A percentile compares a stretch with the other conserved stretches of the same genome.
Conservation (phyloP, 2,888 invertebrate species). For the Ashinkailepas kermadecensis region DNA sequence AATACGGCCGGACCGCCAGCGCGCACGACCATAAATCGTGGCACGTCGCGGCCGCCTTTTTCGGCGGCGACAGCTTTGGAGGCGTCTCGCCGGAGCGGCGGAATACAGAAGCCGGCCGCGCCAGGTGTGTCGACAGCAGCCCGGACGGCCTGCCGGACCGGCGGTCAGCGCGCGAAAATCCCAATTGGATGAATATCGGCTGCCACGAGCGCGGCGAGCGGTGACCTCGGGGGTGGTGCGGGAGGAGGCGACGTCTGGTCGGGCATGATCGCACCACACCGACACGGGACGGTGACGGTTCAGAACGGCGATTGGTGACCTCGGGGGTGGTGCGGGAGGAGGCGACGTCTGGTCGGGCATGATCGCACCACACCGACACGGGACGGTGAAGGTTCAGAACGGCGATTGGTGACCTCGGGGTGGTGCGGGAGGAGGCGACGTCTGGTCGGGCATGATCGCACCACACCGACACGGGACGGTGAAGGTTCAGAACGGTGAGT, state of each 20-base stretch:
- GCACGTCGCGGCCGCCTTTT: background rate
- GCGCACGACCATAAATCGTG: slow-evolving; percentile 4
- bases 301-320: too few relatives aligned
- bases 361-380: too few relatives aligned
- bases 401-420: background rate
- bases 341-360: too few relatives aligned
- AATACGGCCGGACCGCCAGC: background rate
- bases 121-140: background rate
- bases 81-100: background rate
- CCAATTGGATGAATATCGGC: background rate
- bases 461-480: too few relatives aligned
- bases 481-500: too few relatives aligned
- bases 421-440: background rate
- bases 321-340: background rate
- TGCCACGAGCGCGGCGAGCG: background rate
- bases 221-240: background rate
- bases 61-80: slow-evolving; percentile 4
- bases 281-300: too few relatives aligned
- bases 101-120: slow-evolving; percentile 17
- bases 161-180: background rate
- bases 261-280: too few relatives aligned
- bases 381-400: background rate
- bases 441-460: background rate
- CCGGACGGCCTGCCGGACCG: background rate
- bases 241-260: background rate